phyloP scores from a whole-genome alignment of 2,113 vertebrate species.

The Lontra canadensis region DNA sequence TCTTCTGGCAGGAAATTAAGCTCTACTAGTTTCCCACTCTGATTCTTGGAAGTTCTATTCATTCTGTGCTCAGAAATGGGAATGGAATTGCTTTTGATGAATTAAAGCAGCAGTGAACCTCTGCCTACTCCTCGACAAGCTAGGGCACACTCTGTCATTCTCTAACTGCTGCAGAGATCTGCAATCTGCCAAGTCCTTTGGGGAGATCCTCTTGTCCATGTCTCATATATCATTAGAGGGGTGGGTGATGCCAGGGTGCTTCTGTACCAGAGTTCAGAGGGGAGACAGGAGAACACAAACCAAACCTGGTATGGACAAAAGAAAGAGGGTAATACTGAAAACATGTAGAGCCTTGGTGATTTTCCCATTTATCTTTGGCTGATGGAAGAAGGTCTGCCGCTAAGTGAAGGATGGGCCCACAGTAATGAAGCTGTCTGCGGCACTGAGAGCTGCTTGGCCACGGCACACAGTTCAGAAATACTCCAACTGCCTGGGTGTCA shows the following conservation, averaged over 20 bases:
- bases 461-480: slow-evolving; percentile 80
- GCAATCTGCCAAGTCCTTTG: neutral
- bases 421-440: slow-evolving; percentile 84
- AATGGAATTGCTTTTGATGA: neutral
- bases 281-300: slow-evolving; percentile 44
- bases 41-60: neutral
- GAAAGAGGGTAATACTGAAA: slow-evolving; percentile 69
- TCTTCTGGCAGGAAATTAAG: slow-evolving; percentile 13
- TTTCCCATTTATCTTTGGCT: slow-evolving; percentile 76
- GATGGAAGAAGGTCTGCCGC: slow-evolving; percentile 75
- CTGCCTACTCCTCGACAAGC: neutral
- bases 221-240: neutral
- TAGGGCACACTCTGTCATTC: neutral
- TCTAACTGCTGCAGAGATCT: neutral
- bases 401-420: slow-evolving; percentile 78
- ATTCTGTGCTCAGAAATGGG: neutral
- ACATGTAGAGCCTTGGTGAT: slow-evolving; percentile 56
- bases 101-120: neutral
- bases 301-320: slow-evolving; percentile 64
- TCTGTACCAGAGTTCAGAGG: slow-evolving; percentile 19
- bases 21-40: neutral
- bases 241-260: neutral
- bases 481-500: slow-evolving; percentile 68
- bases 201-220: neutral
- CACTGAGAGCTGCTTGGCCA: slow-evolving; percentile 70